Evolutionary conservation across 2,797 vertebrate species (phyloP).

Genomic region (Astyanax mexicanus): DNA sequence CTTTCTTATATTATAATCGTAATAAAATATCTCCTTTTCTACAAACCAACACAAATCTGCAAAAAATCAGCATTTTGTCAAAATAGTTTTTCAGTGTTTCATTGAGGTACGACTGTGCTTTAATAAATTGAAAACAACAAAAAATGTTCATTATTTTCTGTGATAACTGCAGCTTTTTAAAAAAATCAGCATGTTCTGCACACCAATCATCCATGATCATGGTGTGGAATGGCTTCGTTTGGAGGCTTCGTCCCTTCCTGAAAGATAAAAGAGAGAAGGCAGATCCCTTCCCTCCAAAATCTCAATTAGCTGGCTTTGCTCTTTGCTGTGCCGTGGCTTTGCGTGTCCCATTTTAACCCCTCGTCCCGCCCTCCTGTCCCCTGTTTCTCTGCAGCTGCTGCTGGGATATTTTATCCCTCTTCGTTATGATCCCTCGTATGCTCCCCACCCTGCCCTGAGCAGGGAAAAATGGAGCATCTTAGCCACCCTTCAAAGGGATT

Average conservation of each 20-base stretch:
- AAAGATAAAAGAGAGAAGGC: constrained; percentile 45
- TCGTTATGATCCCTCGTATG: constrained; percentile 36
- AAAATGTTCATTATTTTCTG: too few relatives aligned
- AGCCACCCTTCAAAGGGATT: constrained; percentile 50
- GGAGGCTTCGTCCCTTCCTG: neutral
- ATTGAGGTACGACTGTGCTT: too few relatives aligned
- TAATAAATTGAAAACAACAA: too few relatives aligned
- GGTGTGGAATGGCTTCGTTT: constrained; percentile 25
- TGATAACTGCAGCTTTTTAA: too few relatives aligned
- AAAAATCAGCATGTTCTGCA: too few relatives aligned
- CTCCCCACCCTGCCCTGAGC: constrained; percentile 5
- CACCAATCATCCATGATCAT: too few relatives aligned
- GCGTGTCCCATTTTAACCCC: constrained; percentile 48
- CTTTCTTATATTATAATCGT: too few relatives aligned
- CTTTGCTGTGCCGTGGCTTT: constrained; percentile 36
- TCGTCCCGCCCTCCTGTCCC: constrained; percentile 28
- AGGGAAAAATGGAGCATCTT: constrained; percentile 48
- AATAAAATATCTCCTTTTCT: too few relatives aligned
- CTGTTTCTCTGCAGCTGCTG: constrained; percentile 59
- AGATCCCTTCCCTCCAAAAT: constrained; percentile 41
- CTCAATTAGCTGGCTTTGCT: constrained; percentile 48
- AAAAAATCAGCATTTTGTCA: too few relatives aligned
- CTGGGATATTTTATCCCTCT: constrained; percentile 55
- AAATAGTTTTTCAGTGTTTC: too few relatives aligned
- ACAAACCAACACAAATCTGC: too few relatives aligned